A percentile compares a stretch with the other conserved stretches of the same genome.
These are phyloP conservation scores for Catocala fraxini DNA, from an alignment of 2,888 invertebrate species.

Conservation along the genomic window DNA sequence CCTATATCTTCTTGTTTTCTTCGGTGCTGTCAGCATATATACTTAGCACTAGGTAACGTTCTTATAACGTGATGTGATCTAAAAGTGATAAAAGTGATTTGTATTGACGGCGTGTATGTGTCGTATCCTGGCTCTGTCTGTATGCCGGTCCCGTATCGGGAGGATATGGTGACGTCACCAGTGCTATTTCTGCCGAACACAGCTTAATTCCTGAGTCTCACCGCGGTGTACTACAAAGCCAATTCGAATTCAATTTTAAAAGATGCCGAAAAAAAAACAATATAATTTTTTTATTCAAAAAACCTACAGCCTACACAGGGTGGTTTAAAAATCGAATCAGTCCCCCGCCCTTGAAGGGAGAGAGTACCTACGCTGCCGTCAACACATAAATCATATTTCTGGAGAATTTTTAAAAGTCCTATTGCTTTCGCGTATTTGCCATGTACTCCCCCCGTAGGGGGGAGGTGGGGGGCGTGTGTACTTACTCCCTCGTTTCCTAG, in stretches of 20 bases:
- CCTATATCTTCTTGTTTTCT: too few relatives aligned
- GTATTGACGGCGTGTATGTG: too few relatives aligned
- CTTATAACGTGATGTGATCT: too few relatives aligned
- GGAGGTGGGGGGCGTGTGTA: constrained; percentile 78
- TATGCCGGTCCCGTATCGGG: too few relatives aligned
- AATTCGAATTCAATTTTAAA: constrained; percentile 51
- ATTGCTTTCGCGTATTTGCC: constrained; percentile 88
- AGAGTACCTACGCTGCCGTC: constrained; percentile 81
- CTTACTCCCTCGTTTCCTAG: constrained; percentile 87
- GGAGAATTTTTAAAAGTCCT: constrained; percentile 88
- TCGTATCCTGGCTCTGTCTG: too few relatives aligned
- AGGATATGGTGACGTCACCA: too few relatives aligned
- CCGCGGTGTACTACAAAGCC: constrained; percentile 27
- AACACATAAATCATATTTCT: constrained; percentile 88
- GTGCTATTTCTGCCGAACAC: too few relatives aligned
- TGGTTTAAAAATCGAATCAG: constrained; percentile 87
- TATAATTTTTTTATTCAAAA: constrained; percentile 61
- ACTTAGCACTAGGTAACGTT: too few relatives aligned
- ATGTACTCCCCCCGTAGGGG: constrained; percentile 82
- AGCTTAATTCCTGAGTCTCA: not conserved
- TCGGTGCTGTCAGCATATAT: too few relatives aligned
- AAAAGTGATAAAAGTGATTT: too few relatives aligned
- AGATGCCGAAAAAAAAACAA: constrained; percentile 61
- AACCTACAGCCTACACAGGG: constrained; percentile 69
- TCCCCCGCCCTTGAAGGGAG: constrained; percentile 82